phyloP scores from a whole-genome alignment of 2,797 vertebrate genomes.

The Natrix natrix region DNA sequence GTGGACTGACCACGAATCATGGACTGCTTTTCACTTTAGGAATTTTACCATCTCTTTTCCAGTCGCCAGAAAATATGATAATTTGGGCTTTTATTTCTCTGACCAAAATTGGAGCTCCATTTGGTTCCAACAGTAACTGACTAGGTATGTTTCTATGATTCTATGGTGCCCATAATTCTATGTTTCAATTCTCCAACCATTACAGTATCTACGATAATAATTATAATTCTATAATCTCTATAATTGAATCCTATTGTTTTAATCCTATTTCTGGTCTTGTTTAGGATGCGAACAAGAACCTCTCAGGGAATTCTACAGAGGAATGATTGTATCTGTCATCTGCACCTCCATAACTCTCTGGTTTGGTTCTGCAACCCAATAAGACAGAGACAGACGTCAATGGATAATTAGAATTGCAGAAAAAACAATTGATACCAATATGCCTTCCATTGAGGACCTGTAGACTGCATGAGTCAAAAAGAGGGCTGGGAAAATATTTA shows the following conservation, averaged over 20 bases:
- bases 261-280: neutral
- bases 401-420: too few species aligned
- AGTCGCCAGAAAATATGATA: too few species aligned
- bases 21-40: neutral
- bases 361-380: too few species aligned
- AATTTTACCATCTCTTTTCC: neutral
- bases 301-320: neutral
- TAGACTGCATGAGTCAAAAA: too few species aligned
- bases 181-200: neutral
- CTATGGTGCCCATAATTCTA: neutral
- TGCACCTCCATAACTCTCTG: too few species aligned
- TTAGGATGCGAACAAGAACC: neutral
- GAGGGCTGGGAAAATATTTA: too few species aligned
- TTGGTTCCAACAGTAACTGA: neutral
- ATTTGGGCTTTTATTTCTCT: neutral
- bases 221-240: neutral
- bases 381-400: too few species aligned
- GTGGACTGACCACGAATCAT: neutral
- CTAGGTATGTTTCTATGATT: neutral
- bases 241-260: neutral
- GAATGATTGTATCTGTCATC: too few species aligned
- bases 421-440: too few species aligned
- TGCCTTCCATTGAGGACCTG: too few species aligned
- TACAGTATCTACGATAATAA: neutral
- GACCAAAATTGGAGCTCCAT: neutral